Conservation (phyloP, 2,797 vertebrate species). For the Perodicticus potto region DNA sequence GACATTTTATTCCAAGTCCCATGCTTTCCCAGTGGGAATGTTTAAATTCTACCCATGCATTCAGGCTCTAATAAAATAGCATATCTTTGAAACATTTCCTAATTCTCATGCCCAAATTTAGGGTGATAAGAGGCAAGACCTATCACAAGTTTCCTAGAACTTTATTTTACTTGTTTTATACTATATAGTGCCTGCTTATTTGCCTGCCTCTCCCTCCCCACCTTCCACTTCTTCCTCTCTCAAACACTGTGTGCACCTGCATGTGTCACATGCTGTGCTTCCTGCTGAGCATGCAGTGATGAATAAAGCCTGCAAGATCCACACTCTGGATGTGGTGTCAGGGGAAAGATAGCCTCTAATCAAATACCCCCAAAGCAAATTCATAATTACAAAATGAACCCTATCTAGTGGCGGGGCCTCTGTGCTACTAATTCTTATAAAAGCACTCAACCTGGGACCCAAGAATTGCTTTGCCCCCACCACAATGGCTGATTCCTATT, state of each 20-base stretch:
- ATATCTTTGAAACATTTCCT: not conserved
- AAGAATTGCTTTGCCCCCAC: not conserved
- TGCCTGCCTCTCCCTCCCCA: not conserved
- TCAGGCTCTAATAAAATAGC: not conserved
- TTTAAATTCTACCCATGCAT: slow-evolving; percentile 39
- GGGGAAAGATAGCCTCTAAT: not conserved
- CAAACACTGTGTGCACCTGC: not conserved
- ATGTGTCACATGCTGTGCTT: not conserved
- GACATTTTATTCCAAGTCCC: slow-evolving; percentile 7
- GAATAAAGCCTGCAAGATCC: not conserved
- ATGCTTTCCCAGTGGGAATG: not conserved
- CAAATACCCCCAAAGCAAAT: not conserved
- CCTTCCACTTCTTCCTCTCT: not conserved
- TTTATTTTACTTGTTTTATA: not conserved
- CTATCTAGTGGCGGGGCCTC: not conserved
- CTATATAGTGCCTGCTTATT: not conserved
- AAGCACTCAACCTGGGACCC: not conserved
- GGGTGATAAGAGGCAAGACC: not conserved
- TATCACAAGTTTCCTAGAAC: not conserved
- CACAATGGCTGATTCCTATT: not conserved
- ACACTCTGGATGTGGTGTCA: not conserved
- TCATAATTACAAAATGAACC: not conserved
- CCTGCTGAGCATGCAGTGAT: not conserved
- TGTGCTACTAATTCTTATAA: not conserved
- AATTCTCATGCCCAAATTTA: not conserved